Conservation (phyloP, 2,888 invertebrate species). For the Epinotia nisella region DNA sequence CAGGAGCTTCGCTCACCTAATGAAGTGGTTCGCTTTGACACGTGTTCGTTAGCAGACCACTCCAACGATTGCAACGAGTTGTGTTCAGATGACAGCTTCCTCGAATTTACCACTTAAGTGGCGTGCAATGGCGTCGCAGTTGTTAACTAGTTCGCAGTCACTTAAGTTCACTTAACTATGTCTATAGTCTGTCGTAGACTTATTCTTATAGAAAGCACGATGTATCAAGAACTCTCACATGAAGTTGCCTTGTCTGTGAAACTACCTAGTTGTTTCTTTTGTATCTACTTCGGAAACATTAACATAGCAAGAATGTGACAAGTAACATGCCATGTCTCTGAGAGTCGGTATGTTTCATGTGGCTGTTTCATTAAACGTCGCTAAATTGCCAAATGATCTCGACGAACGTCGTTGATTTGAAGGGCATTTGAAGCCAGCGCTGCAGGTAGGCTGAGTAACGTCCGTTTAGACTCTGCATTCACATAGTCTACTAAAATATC, state of each 20-base stretch:
- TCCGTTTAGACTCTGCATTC: no score
- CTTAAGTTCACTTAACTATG: constrained; percentile 65
- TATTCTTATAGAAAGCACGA: constrained; percentile 43
- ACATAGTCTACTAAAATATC: no score
- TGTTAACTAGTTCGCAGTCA: constrained; percentile 69
- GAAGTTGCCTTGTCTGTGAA: not conserved
- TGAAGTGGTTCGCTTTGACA: constrained; percentile 85
- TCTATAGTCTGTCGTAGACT: constrained; percentile 45
- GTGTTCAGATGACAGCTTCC: constrained; percentile 81
- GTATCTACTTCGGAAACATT: constrained; percentile 4
- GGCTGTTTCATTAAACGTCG: no score
- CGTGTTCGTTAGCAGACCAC: constrained; percentile 84
- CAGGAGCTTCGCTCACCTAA: constrained; percentile 78
- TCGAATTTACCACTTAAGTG: constrained; percentile 82
- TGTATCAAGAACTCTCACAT: not conserved
- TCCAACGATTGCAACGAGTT: constrained; percentile 73
- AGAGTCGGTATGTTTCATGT: not conserved
- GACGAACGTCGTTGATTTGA: no score
- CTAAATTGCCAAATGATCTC: no score
- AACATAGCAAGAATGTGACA: not conserved
- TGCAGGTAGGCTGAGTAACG: no score
- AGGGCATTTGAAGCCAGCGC: no score
- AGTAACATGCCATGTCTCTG: not conserved
- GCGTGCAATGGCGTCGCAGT: constrained; percentile 73
- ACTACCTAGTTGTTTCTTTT: not conserved